Evolutionary conservation across 2,113 vertebrate genomes (phyloP).

Genomic region (Caloenas nicobarica): DNA sequence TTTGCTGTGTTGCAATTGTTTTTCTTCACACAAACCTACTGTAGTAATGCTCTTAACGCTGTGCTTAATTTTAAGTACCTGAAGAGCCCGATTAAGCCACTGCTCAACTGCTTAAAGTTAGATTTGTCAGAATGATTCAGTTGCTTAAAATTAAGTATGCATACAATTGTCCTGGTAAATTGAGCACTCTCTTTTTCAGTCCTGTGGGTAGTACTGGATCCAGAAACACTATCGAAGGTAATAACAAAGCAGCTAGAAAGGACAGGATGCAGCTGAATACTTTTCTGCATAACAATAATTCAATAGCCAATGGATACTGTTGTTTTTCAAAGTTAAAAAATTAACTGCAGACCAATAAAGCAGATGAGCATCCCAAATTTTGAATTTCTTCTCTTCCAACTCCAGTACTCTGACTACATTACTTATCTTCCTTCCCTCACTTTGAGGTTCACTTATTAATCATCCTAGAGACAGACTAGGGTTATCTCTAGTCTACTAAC

Average conservation of each 20-base stretch:
- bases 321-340: not conserved
- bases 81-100: not conserved
- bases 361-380: not conserved
- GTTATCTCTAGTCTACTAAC: not conserved
- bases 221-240: not conserved
- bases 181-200: not conserved
- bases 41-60: not conserved
- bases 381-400: not conserved
- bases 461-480: not conserved
- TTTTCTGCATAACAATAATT: not conserved
- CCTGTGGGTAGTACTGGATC: not conserved
- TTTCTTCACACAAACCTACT: not conserved
- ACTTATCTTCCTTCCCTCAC: not conserved
- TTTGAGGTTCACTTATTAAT: not conserved
- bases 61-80: not conserved
- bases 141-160: not conserved
- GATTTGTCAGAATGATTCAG: not conserved
- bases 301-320: too few species aligned
- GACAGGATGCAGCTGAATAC: not conserved
- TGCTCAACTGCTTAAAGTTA: not conserved
- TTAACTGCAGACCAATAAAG: not conserved
- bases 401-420: not conserved
- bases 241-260: not conserved
- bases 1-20: not conserved
- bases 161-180: not conserved